Base-by-base conservation (phyloP, 2,888 invertebrate genomes). In the Poecilobothrus nobilitatus region DNA sequence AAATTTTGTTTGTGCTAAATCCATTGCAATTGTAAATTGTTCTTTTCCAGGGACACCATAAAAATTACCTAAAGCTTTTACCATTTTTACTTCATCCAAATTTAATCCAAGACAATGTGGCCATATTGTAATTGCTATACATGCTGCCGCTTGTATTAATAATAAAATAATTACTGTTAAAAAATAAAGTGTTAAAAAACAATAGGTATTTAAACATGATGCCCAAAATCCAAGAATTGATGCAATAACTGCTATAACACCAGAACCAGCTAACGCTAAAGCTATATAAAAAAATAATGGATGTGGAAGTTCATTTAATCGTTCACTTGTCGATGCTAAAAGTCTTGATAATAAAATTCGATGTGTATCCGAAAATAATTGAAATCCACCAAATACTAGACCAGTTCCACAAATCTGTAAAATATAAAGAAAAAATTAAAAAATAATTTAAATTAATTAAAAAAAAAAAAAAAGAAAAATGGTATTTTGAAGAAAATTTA, bases 221-320 rank as follows among this genome's bases (percentile, higher is more conserved):
- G 91, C 91, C 91, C 92, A 92, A 79, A 91, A 92, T 66, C 92
- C 92, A 22, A 92, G 80, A 65, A 92, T 86, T 5, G 90, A 88
- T 1, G 88, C 86, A 8, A 88, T 83, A 68, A 90, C 87, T 67
- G 91, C 85, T 53, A 87, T 79, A 68, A 92, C 83, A 1, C 92
- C 92, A 0, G 89, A 84, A 0, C 85, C 84, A n/a, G 90, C 84
- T 67, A 91, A 79, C 2, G 87, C 89, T 66, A 92, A 84, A 0
- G 91, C 88, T 9, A 90, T 83, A 77, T 92, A 92, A 77, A 91
- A 90, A 75, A 92, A 87, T 18, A 92, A 84, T 0, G 92, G 91
- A 75, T 92, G 89, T 1, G 87, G 85, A 69, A 90, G 80, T 61
- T 84, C 84, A 67, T 85, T 84, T 0, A 82, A 72, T 65, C 84